Conservation (phyloP, 2,113 vertebrate species). For the Sigmodon hispidus region DNA sequence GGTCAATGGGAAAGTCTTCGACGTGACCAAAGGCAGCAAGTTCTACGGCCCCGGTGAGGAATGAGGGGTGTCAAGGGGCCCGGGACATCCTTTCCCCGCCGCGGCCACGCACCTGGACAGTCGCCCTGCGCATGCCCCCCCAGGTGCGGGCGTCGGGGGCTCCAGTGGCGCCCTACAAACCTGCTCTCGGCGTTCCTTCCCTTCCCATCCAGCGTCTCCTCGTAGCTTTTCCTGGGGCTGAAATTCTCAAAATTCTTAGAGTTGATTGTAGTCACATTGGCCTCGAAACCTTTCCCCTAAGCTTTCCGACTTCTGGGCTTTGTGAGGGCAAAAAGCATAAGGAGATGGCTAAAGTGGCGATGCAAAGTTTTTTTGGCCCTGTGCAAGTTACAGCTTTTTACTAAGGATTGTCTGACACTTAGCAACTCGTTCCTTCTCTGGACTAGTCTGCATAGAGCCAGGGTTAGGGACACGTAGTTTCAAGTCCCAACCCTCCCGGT, state of each 20-base stretch:
- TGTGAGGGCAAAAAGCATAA: neutral
- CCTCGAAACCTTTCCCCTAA: neutral
- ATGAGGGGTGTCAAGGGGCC: neutral
- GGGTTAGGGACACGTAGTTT: neutral
- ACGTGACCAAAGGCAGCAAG: constrained; percentile 96
- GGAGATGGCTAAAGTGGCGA: neutral
- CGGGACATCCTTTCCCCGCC: neutral
- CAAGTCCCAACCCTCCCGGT: neutral
- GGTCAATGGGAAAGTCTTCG: constrained; percentile 98
- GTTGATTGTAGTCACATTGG: neutral
- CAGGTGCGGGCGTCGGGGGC: neutral
- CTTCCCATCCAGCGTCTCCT: neutral
- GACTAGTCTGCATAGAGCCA: constrained; percentile 8
- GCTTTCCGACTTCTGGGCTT: neutral
- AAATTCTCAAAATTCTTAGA: constrained; percentile 6
- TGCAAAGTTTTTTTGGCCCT: constrained; percentile 25
- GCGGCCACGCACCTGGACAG: neutral
- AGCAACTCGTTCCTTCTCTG: neutral
- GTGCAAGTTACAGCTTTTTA: neutral
- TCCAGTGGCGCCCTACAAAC: neutral
- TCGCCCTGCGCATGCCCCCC: neutral
- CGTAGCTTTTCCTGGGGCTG: neutral
- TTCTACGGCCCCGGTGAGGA: constrained; percentile 98
- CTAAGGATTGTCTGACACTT: neutral
- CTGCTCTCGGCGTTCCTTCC: neutral